Base-by-base conservation (phyloP, 37 sponge, comb jelly and placozoan genomes). In the Dysidea cf. avara region DNA sequence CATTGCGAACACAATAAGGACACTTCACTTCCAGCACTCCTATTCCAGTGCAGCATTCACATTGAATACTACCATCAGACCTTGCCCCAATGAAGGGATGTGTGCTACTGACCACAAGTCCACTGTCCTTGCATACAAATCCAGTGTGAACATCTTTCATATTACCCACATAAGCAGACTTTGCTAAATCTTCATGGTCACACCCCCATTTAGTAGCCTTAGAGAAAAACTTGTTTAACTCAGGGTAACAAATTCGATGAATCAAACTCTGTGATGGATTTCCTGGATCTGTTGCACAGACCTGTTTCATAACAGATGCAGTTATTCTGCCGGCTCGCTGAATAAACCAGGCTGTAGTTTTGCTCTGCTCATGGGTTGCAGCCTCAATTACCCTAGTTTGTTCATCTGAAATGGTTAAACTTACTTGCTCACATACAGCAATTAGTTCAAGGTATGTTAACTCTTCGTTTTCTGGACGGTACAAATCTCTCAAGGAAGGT, bases 151-250 rank as follows among this genome's bases (percentile, higher is more conserved):
- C 38, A 20, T 46, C 25, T 60, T 69, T 46, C 21, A 31, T 40
- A 17, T n/a, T 31, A 36, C 20, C 14, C 18, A 18, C n/a, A 53
- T 75, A 82, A 6, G 77, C 69, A 43, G 51, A 22, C 20, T 62
- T 28, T 20, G 83, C 83, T 30, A 52, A 46, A 37, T 39, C 63
- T 73, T 81, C 82, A 72, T 81, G 82, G n/a, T 62, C 74, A 64
- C 68, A 75, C 20, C 83, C n/a, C 83, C 76, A 76, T n/a, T 59
- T 72, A 20, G 81, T 71, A n/a, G 68, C 57, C 18, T 52, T 34
- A 51, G 64, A 43, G 13, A 18, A 30, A 72, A 81, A 81, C 36
- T 71, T 11, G 12, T 46, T 18, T 22, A 16, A 25, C 16, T 81
- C 73, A 36, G 73, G 81, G 33, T 81, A 81, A 53, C 81, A 81